Percentiles rank a stretch among this genome's conserved stretches.
These are phyloP conservation scores for Sebastes baramenuke DNA, from an alignment of 2,797 vertebrate genomes.

Conservation along the genomic window DNA sequence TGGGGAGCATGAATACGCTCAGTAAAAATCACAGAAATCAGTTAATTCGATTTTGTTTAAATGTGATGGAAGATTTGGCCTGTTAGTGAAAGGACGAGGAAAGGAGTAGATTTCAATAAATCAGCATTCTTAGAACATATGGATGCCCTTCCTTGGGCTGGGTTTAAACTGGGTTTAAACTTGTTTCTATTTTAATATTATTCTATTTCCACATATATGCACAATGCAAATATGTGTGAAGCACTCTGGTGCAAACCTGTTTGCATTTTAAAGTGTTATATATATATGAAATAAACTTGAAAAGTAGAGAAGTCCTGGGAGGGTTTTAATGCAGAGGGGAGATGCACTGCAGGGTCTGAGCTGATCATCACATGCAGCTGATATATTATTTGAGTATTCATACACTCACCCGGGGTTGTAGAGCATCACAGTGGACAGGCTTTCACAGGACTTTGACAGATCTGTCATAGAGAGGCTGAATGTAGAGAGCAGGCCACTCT, in stretches of 20 bases:
- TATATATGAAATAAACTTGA: no score
- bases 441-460: constrained; percentile 94
- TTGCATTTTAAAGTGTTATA: no score
- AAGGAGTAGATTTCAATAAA: neutral
- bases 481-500: constrained; percentile 94
- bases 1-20: neutral
- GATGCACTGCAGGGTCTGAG: constrained; percentile 17
- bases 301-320: neutral
- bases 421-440: constrained; percentile 94
- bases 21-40: neutral
- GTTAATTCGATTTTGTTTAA: neutral
- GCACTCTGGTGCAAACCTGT: no score
- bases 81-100: neutral
- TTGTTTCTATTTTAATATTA: no score
- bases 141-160: neutral
- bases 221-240: no score
- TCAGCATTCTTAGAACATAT: rapidly evolving
- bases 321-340: neutral
- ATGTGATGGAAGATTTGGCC: neutral
- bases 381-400: rapidly evolving
- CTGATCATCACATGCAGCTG: constrained; percentile 21
- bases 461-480: constrained; percentile 97
- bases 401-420: constrained; percentile 93
- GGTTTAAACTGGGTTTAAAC: no score
- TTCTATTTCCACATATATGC: no score